These are phyloP conservation scores for Phaetusa simplex DNA, from an alignment of 2,113 vertebrate genomes.

Conservation along the genomic window DNA sequence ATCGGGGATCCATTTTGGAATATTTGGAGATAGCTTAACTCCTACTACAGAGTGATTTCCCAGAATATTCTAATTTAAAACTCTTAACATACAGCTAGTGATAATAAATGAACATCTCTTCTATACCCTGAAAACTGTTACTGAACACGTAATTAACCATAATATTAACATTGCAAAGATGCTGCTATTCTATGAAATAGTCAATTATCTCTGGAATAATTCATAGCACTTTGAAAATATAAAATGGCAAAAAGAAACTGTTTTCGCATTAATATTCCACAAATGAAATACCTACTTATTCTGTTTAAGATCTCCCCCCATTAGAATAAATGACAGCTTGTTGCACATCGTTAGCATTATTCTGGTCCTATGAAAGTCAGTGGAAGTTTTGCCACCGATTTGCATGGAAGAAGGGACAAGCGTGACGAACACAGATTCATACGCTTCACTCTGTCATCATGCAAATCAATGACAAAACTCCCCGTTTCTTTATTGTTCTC, in stretches of 20 bases:
- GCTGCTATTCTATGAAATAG: constrained; percentile 3
- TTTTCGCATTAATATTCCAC: constrained; percentile 40
- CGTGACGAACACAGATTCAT: background rate
- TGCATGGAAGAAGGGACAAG: constrained; percentile 27
- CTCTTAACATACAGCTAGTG: constrained; percentile 45
- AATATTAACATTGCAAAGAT: background rate
- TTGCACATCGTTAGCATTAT: constrained; percentile 41
- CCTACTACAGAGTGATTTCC: constrained; percentile 12
- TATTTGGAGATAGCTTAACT: constrained; percentile 42
- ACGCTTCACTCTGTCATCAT: background rate
- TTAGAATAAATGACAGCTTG: constrained; percentile 67
- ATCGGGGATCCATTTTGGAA: constrained; percentile 12
- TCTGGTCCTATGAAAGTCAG: background rate
- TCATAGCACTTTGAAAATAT: constrained; percentile 39
- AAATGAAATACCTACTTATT: constrained; percentile 32
- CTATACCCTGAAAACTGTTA: constrained; percentile 10
- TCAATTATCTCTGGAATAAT: constrained; percentile 43
- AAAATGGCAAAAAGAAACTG: constrained; percentile 31
- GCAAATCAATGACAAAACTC: constrained; percentile 28
- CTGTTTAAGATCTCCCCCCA: constrained; percentile 29
- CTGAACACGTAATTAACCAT: constrained; percentile 1
- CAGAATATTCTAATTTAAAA: constrained; percentile 39
- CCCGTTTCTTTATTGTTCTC: background rate
- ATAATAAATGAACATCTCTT: constrained; percentile 7
- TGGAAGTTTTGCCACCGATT: constrained; percentile 17